Evolutionary conservation across 2,888 invertebrate genomes (phyloP).

Genomic region (Drosophila aldrichi): DNA sequence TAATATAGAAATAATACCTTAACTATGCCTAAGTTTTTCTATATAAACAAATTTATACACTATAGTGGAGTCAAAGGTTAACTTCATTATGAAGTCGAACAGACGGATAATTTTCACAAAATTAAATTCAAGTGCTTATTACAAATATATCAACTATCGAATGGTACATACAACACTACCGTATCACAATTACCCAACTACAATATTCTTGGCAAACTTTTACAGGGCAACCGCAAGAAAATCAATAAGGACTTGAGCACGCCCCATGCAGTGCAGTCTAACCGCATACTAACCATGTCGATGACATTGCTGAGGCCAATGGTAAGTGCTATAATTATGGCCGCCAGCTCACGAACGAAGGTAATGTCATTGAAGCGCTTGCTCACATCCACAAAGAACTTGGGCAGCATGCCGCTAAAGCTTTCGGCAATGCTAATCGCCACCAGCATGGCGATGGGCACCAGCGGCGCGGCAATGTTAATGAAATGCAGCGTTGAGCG

Average conservation of each 20-base stretch:
- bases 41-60: no score
- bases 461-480: slow-evolving; percentile 81
- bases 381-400: slow-evolving; percentile 86
- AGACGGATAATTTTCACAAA: not conserved
- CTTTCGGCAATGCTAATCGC: slow-evolving; percentile 85
- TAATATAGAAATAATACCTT: no score
- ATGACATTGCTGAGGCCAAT: slow-evolving; percentile 87
- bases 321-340: slow-evolving; percentile 87
- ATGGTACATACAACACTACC: not conserved
- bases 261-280: not conserved
- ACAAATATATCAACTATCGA: not conserved
- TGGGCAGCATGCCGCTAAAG: slow-evolving; percentile 84
- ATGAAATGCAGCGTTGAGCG: slow-evolving; percentile 83
- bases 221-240: slow-evolving; percentile 6
- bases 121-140: not conserved
- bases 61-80: not conserved
- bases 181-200: not conserved
- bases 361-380: slow-evolving; percentile 87
- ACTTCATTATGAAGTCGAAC: not conserved
- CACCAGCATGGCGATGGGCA: slow-evolving; percentile 83
- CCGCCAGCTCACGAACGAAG: slow-evolving; percentile 87
- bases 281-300: slow-evolving; percentile 87
- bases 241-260: slow-evolving; percentile 34
- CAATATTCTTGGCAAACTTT: not conserved
- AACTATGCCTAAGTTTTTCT: no score